These are phyloP conservation scores for Dugesia japonica DNA, from an alignment of 2,888 invertebrate genomes.

Conservation along the genomic window DNA sequence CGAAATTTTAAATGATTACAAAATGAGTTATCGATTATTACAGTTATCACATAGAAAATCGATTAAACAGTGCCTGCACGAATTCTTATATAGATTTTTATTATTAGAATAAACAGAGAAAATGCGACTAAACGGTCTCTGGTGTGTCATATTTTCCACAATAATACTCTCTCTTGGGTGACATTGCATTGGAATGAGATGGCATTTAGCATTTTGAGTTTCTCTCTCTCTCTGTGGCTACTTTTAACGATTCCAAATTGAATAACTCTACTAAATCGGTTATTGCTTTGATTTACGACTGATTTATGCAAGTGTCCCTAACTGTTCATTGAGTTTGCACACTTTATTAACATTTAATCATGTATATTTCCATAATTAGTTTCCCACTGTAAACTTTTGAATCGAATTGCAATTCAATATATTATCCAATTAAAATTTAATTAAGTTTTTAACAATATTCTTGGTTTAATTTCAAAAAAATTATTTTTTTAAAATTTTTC, in stretches of 20 bases:
- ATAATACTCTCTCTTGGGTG: constrained; percentile 8
- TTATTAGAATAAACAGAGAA: neutral
- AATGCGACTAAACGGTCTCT: constrained; percentile 20
- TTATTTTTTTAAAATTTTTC: neutral
- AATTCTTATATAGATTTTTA: neutral
- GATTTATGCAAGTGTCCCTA: neutral
- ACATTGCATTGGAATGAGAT: constrained; percentile 7
- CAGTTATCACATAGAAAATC: neutral
- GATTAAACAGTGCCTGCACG: neutral
- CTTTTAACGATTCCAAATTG: constrained; percentile 4
- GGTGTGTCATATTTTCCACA: constrained; percentile 13
- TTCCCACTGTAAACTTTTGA: too few species aligned
- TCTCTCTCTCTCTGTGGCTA: neutral
- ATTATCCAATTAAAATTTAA: neutral
- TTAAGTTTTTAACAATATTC: neutral
- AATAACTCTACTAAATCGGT: constrained; percentile 1
- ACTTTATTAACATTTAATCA: constrained; percentile 2
- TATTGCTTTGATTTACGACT: constrained; percentile 13
- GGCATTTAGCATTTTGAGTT: constrained; percentile 9
- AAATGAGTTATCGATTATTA: neutral
- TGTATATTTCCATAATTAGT: neutral
- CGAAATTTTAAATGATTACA: neutral
- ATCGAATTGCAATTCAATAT: neutral
- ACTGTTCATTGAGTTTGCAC: constrained; percentile 20
- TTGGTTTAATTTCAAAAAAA: neutral